phyloP scores from a whole-genome alignment of 2,113 vertebrate species.

The Chascanopsetta lugubris region DNA sequence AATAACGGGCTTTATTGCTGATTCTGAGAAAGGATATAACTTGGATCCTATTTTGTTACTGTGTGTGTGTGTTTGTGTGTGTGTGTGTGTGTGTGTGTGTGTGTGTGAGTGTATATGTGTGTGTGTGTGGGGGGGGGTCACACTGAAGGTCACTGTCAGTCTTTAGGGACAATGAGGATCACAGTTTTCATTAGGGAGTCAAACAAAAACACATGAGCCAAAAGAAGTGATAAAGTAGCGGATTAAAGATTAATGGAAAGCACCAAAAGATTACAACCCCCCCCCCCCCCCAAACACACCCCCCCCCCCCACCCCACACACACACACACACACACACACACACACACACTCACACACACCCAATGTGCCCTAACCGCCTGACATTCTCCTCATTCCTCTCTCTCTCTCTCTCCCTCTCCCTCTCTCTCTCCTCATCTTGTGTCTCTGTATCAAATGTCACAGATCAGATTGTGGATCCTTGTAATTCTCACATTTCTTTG shows the following conservation, averaged over 20 bases:
- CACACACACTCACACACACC: neutral
- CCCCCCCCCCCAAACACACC: neutral
- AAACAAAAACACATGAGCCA: slow-evolving; percentile 43
- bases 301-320: neutral
- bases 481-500: neutral
- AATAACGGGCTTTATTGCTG: no score
- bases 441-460: neutral
- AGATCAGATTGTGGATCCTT: neutral
- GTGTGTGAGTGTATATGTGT: neutral
- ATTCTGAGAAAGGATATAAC: no score
- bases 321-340: neutral
- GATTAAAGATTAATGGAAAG: slow-evolving; percentile 49
- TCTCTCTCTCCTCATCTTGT: neutral
- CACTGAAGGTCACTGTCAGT: slow-evolving; percentile 49
- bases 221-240: slow-evolving; percentile 42
- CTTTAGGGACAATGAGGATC: slow-evolving; percentile 44
- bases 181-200: slow-evolving; percentile 59
- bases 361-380: neutral
- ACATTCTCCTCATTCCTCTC: neutral
- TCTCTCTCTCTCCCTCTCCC: neutral
- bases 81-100: no score
- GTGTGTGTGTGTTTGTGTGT: neutral
- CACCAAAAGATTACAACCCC: slow-evolving; percentile 30
- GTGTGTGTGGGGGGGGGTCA: slow-evolving; percentile 15
- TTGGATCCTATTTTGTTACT: no score